Evolutionary conservation across 2,113 vertebrate genomes (phyloP), one percentile per base, ranked within the genome.

Genomic region (Amia ocellicauda): DNA sequence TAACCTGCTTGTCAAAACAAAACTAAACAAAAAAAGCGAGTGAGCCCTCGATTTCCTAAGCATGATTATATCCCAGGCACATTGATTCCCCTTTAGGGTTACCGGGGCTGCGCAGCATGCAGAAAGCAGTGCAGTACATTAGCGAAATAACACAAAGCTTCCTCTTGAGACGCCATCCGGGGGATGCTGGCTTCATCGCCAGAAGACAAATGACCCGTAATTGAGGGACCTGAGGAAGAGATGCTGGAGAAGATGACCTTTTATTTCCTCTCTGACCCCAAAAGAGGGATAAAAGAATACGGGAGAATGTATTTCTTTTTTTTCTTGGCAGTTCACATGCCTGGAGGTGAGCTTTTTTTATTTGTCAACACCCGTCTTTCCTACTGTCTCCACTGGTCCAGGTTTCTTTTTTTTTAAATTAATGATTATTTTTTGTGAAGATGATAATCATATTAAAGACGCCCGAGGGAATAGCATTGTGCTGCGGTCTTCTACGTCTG

Each of bases 61-160:
- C 55, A 70, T 67, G 57, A 71, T 69, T 68, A 69, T 60, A 69
- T n/a, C n/a, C n/a, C n/a, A 77, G 64, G 66, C 40, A 64, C 69
- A 74, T 74, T 74, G 69, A 69, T 74, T 77, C 71, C 51, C 67
- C 67, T 69, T 73, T 36, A 66, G 74, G 69, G 71, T 69, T 60
- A 69, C 59, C 62, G 71, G n/a, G n/a, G n/a, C n/a, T n/a, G n/a
- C n/a, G n/a, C n/a, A 71, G 61, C 69, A 67, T 36, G 24, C 57
- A 60, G 60, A 57, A 40, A 66, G 58, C 53, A 26, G 60, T 16
- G 43, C 56, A 36, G 61, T 52, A 57, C 29, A 45, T 61, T 14
- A 49, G 13, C 45, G 13, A 49, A 19, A 3, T 19, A 49, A n/a
- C n/a, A n/a, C n/a, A n/a, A n/a, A n/a, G n/a, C n/a, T n/a, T n/a